Conservation (phyloP, 2,797 vertebrate species). For the Corythornis leucogaster region DNA sequence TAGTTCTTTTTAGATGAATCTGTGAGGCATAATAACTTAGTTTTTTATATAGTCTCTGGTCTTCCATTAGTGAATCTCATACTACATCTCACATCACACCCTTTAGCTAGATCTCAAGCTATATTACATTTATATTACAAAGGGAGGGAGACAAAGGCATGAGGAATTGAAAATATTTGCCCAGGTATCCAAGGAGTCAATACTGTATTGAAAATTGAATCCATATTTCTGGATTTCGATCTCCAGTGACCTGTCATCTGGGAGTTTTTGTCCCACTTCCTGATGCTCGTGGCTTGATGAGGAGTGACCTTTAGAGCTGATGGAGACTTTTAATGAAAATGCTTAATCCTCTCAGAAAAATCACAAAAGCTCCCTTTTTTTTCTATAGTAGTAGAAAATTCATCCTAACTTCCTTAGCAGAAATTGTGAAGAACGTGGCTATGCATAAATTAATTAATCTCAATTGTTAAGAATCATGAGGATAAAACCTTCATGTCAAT, state of each 20-base stretch:
- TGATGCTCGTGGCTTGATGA: not conserved
- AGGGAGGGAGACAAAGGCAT: not conserved
- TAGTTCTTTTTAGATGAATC: not conserved
- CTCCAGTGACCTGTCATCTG: not conserved
- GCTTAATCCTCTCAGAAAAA: not conserved
- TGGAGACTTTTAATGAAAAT: not conserved
- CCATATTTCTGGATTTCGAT: not conserved
- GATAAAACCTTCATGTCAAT: not conserved
- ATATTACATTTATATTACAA: not conserved
- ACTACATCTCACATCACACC: not conserved
- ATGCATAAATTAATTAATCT: not conserved
- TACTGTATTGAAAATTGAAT: slow-evolving; percentile 3
- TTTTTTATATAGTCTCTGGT: not conserved
- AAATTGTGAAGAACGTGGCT: not conserved
- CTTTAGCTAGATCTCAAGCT: not conserved
- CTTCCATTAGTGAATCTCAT: not conserved
- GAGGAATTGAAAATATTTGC: not conserved
- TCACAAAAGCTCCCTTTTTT: not conserved
- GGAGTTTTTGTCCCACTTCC: not conserved
- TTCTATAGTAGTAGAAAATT: not conserved
- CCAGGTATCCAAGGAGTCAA: not conserved
- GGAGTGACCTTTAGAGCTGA: not conserved
- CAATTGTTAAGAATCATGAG: not conserved
- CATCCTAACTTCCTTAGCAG: not conserved
- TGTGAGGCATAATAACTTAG: not conserved